Conservation (phyloP, 92 coral and sea anemone species). For the Diadumene lineata region DNA sequence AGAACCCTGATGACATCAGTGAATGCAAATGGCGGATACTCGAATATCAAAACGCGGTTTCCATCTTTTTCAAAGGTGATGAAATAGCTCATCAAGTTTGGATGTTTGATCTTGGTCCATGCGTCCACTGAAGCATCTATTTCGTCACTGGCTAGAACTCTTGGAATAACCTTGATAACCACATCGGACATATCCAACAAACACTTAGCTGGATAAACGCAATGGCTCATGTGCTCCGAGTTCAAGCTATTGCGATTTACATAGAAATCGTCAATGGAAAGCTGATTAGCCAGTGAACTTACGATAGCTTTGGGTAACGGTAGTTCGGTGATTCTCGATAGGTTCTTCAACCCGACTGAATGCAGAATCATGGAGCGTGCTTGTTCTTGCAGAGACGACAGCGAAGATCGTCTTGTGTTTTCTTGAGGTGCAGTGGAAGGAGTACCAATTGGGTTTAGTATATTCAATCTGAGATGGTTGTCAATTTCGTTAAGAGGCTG, state of each 20-base stretch:
- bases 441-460: slow-evolving; percentile 63
- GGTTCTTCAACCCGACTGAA: slow-evolving; percentile 82
- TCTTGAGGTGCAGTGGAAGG: slow-evolving; percentile 28
- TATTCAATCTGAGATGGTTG: slow-evolving; percentile 62
- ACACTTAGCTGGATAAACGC: slow-evolving; percentile 97
- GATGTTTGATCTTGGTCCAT: slow-evolving; percentile 77
- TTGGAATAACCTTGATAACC: slow-evolving; percentile 79
- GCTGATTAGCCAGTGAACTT: slow-evolving; percentile 77
- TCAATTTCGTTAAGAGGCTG: slow-evolving; percentile 69
- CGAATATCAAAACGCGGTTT: slow-evolving; percentile 81
- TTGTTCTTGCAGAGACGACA: slow-evolving; percentile 68
- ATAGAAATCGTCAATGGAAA: slow-evolving; percentile 83
- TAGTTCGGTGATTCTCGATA: slow-evolving; percentile 82
- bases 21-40: slow-evolving; percentile 83
- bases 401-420: slow-evolving; percentile 31
- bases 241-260: slow-evolving; percentile 84
- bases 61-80: slow-evolving; percentile 49
- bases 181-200: slow-evolving; percentile 92
- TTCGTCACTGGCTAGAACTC: slow-evolving; percentile 65
- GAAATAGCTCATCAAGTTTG: slow-evolving; percentile 65
- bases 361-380: slow-evolving; percentile 85
- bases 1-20: slow-evolving; percentile 64
- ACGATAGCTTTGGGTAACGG: slow-evolving; percentile 90
- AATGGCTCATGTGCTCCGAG: slow-evolving; percentile 74
- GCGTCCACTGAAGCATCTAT: slow-evolving; percentile 64